phyloP scores from a whole-genome alignment of 2,113 vertebrate species.

The Tragelaphus imberbis region DNA sequence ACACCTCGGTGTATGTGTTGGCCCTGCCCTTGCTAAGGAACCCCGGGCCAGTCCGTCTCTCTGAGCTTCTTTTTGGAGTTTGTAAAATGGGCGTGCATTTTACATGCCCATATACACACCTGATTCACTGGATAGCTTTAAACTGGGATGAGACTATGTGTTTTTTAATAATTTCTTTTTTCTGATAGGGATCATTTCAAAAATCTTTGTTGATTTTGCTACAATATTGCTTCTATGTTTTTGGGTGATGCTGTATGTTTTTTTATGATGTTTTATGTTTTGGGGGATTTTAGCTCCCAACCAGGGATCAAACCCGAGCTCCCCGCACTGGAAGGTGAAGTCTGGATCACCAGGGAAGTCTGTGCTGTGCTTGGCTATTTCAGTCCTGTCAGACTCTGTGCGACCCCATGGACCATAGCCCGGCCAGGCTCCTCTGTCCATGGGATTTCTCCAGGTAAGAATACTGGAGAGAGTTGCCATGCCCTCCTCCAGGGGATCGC shows the following conservation, averaged over 20 bases:
- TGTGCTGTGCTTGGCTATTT: not conserved
- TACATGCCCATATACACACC: not conserved
- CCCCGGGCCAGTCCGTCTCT: rapidly evolving
- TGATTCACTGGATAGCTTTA: not conserved
- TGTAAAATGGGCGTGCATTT: not conserved
- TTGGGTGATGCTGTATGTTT: not conserved
- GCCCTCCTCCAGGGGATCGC: not conserved
- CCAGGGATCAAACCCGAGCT: not conserved
- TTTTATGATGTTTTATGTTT: not conserved
- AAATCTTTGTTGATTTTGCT: not conserved
- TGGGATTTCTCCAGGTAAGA: not conserved
- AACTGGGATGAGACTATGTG: not conserved
- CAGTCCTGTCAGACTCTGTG: not conserved
- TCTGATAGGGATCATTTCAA: not conserved
- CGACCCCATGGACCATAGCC: not conserved
- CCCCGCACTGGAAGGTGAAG: not conserved
- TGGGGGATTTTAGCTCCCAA: not conserved
- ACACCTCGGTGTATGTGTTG: rapidly evolving
- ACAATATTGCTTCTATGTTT: not conserved
- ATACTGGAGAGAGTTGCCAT: not conserved
- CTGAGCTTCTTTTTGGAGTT: not conserved
- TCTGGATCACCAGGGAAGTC: not conserved
- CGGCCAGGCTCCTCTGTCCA: rapidly evolving
- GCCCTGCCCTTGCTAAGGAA: not conserved
- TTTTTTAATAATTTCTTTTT: not conserved